Evolutionary conservation across 2,113 vertebrate genomes (phyloP), one percentile per base, ranked within the genome.

Genomic region (Mesitornis unicolor): DNA sequence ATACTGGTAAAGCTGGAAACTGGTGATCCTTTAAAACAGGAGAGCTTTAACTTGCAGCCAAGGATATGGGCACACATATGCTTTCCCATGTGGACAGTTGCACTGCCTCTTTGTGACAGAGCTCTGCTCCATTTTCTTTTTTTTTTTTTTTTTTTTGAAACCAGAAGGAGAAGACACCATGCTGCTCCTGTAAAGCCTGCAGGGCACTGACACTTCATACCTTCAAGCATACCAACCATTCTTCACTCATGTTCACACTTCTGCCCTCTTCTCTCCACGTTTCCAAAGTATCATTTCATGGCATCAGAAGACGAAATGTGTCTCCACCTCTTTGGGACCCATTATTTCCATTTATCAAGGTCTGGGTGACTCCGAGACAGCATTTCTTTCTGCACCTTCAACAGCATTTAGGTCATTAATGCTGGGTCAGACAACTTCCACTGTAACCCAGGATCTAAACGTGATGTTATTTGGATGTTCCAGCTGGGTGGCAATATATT

Each of bases 401-500:
- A 16, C 17, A 59, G 15, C 28, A 59, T 40, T 53, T 35, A 60
- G 7, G 47, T 70, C n/a, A 74, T 2, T 56, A 45, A 59, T 16
- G 22, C 33, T 3, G 0, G 26, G 29, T 28, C 38, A 47, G 28
- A 20, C 42, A 63, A 51, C 3, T 40, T 42, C 51, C 6, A 13
- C 47, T 67, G 79, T 43, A 40, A 80, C 5, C 33, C 26, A 64
- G 26, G 24, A 67, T 21, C 33, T 70, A 61, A 76, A 57, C 0
- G 1, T 28, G 36, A 38, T 42, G 21, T 25, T 28, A 50, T 29
- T 42, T 0, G 0, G 7, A 10, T 0, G 1, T 15, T 20, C 42
- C 0, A 0, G 25, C 28, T 65, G 35, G 15, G 42, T 0, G 0
- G 21, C 42, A 63, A 4, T 26, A 6, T 3, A 35, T 47, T 45